These are phyloP conservation scores for Teleiodes luculella DNA, from an alignment of 2,888 invertebrate species.

Conservation along the genomic window DNA sequence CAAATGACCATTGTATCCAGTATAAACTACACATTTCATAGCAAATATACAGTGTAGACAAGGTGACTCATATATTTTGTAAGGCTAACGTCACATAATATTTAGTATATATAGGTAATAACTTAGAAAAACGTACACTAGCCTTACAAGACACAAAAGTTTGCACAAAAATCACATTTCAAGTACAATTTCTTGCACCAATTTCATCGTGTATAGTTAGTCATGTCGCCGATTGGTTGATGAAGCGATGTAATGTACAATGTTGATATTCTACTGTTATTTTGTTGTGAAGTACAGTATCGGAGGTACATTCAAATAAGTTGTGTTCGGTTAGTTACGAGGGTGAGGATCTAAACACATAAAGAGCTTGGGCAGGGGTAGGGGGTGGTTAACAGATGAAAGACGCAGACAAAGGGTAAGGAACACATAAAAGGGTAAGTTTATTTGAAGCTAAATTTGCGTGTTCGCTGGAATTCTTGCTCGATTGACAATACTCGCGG, in stretches of 20 bases:
- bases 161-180: constrained; percentile 1
- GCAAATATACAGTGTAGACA: not conserved
- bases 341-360: constrained; percentile 78
- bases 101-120: not conserved
- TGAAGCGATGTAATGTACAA: constrained; percentile 76
- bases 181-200: constrained; percentile 54
- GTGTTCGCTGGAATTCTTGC: constrained; percentile 75
- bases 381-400: constrained; percentile 83
- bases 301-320: constrained; percentile 69
- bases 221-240: constrained; percentile 57
- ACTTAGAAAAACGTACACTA: not conserved
- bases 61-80: constrained; percentile 2
- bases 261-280: constrained; percentile 62
- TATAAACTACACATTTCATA: not conserved
- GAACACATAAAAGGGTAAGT: constrained; percentile 80
- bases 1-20: constrained; percentile 5
- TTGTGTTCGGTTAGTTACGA: constrained; percentile 74
- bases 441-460: constrained; percentile 78
- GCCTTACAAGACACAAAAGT: not conserved
- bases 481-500: constrained; percentile 70
- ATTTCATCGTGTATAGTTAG: constrained; percentile 50
- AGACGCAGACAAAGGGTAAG: constrained; percentile 89
- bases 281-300: constrained; percentile 58
- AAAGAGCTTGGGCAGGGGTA: constrained; percentile 76
- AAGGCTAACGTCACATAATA: not conserved